Evolutionary conservation across 2,113 vertebrate species (phyloP).

Genomic region (Pseudopodoces humilis): DNA sequence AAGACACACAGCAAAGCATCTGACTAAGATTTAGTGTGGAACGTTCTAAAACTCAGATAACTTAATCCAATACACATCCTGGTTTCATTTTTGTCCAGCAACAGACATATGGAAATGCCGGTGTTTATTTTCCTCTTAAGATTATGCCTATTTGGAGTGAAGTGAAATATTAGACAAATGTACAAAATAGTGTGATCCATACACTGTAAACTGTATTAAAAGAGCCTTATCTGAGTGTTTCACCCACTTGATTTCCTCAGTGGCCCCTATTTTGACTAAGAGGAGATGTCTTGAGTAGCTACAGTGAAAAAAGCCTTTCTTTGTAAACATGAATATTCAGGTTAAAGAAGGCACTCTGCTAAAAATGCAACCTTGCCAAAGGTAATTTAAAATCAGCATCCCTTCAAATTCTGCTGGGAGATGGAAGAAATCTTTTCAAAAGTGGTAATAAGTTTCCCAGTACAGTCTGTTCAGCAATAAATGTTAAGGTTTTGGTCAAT

Average conservation of each 20-base stretch:
- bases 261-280: not conserved
- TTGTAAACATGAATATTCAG: not conserved
- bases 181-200: not conserved
- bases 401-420: not conserved
- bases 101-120: fast-evolving
- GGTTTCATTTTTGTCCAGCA: not conserved
- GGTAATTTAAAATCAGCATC: not conserved
- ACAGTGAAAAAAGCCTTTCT: not conserved
- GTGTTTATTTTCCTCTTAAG: not conserved
- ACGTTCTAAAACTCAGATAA: not conserved
- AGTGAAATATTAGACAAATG: not conserved
- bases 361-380: not conserved
- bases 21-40: not conserved
- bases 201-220: not conserved
- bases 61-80: not conserved
- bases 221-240: not conserved
- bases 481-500: not conserved
- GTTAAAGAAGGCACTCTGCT: not conserved
- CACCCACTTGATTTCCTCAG: not conserved
- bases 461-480: not conserved
- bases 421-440: not conserved
- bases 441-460: not conserved
- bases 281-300: not conserved
- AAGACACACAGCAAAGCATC: not conserved
- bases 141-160: not conserved